phyloP scores from a whole-genome alignment of 2,888 invertebrate species.

The Luperina testacea region DNA sequence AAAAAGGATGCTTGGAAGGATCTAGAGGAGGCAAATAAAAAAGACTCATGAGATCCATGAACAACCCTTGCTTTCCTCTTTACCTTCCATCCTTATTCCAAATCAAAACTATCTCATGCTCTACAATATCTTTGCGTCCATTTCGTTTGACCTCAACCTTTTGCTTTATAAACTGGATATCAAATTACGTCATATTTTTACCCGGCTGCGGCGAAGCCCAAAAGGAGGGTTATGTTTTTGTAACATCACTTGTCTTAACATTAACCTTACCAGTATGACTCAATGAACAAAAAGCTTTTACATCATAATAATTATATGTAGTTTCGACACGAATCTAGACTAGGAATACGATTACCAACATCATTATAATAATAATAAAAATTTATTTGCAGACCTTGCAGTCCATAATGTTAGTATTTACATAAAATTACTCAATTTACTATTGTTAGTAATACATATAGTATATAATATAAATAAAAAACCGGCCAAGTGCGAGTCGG shows the following conservation, averaged over 20 bases:
- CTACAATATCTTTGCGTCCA: not conserved
- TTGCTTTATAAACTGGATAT: not conserved
- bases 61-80: not conserved
- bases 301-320: not conserved
- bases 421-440: too few species aligned
- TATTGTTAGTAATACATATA: too few species aligned
- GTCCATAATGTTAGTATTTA: too few species aligned
- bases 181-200: not conserved
- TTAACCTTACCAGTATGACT: not conserved
- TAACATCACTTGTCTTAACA: not conserved
- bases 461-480: too few species aligned
- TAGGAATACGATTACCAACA: not conserved
- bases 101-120: not conserved
- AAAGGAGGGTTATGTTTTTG: too few species aligned
- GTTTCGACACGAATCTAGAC: conserved; percentile 2
- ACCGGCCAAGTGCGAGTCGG: too few species aligned
- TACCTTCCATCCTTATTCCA: not conserved
- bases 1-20: too few species aligned
- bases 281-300: not conserved
- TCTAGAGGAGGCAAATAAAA: too few species aligned
- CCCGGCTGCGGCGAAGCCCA: too few species aligned
- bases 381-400: too few species aligned
- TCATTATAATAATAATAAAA: too few species aligned
- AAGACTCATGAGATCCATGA: too few species aligned
- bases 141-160: conserved; percentile 4